Conservation (phyloP, 1,140 invertebrate genomes). For the Marisa cornuarietis region DNA sequence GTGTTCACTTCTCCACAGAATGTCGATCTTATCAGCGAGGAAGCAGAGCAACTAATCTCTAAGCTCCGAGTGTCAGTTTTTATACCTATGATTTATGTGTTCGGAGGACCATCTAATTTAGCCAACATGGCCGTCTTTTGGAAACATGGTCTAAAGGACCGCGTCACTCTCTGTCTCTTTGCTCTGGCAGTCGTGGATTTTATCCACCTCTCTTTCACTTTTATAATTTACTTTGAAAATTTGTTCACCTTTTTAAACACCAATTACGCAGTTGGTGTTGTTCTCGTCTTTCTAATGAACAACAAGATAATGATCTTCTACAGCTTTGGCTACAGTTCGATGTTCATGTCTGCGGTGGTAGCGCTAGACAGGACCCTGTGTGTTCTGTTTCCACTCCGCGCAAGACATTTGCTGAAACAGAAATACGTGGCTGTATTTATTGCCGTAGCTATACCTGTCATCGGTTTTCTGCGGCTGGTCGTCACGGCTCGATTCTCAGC, state of each 20-base stretch:
- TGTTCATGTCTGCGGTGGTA: not conserved
- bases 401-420: not conserved
- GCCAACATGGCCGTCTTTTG: slow-evolving; percentile 9
- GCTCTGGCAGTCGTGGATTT: not conserved
- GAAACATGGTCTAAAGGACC: slow-evolving; percentile 1
- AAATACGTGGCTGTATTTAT: not conserved
- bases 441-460: not conserved
- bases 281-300: not conserved
- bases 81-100: not conserved
- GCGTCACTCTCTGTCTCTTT: slow-evolving; percentile 11
- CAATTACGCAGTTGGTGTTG: not conserved
- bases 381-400: not conserved
- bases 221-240: not conserved
- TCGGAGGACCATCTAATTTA: slow-evolving; percentile 1
- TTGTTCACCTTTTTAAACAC: not conserved
- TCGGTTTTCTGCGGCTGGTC: not conserved
- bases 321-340: not conserved
- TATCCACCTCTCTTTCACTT: not conserved
- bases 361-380: not conserved
- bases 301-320: not conserved
- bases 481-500: not conserved
- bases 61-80: not conserved
- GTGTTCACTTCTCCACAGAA: too few relatives aligned
- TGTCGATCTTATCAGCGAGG: too few relatives aligned
- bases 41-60: too few relatives aligned